Evolutionary conservation across 2,113 vertebrate genomes (phyloP).

Genomic region (Cichladusa arquata): DNA sequence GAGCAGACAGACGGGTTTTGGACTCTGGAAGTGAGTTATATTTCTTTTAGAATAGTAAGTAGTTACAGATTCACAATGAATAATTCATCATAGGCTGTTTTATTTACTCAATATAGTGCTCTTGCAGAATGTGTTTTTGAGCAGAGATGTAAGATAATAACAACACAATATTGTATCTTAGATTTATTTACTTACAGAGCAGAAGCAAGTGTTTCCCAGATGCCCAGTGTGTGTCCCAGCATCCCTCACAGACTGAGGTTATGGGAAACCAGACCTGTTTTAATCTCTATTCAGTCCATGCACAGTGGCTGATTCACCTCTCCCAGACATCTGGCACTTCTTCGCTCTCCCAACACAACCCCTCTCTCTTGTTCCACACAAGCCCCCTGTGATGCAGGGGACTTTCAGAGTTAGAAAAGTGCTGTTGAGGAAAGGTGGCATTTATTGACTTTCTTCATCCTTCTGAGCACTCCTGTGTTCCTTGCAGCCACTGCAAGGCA

Average conservation of each 20-base stretch:
- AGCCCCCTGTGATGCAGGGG: accelerated
- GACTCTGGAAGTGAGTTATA: constrained; percentile 22
- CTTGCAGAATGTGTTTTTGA: constrained; percentile 38
- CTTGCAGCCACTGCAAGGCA: accelerated
- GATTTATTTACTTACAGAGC: constrained; percentile 47
- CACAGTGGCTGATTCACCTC: background rate
- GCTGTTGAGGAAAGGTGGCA: background rate
- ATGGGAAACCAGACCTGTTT: background rate
- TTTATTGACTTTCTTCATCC: background rate
- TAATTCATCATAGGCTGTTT: constrained; percentile 56
- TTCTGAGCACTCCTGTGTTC: background rate
- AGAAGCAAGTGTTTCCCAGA: constrained; percentile 1
- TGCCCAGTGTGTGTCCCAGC: background rate
- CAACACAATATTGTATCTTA: constrained; percentile 1
- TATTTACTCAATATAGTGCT: constrained; percentile 42
- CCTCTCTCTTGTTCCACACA: background rate
- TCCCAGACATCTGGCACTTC: background rate
- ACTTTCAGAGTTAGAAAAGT: background rate
- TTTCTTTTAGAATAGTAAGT: constrained; percentile 60
- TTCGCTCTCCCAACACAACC: background rate
- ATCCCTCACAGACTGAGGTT: background rate
- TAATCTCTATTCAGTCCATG: background rate
- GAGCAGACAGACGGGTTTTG: constrained; percentile 14
- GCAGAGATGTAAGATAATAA: constrained; percentile 52
- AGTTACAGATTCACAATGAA: constrained; percentile 41